Evolutionary conservation across 2,888 invertebrate genomes (phyloP), one percentile per base, ranked within the genome.

Genomic region (Synanthedon vespiformis): DNA sequence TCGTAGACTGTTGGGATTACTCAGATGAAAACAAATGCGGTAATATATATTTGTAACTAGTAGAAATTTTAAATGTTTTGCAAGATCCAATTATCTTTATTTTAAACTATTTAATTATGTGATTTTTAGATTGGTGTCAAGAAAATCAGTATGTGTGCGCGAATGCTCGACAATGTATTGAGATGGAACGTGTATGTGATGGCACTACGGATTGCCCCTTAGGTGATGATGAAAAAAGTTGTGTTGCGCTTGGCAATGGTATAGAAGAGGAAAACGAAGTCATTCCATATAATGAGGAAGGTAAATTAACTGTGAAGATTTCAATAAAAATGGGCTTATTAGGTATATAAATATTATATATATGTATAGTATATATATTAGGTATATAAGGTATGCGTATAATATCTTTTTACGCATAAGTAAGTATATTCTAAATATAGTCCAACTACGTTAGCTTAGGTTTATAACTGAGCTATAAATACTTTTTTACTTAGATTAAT

Each of bases 1-100:
- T 92, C 27, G 90, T 93, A 1, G 94, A 94, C 66, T 94, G 94
- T 65, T 92, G 92, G 91, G 94, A 94, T 70, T 93, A 90, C 68
- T 91, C 93, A 0, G 94, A 94, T 71, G 94, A 94, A 77, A 90
- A 90, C 63, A 88, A 91, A 60, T 94, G 94, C 71, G 93, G 93
- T 93, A 87, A 77, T 49, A 34, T 22, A 16, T 16, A 16, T 1
- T 5, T 22, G 27, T 10, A 49, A 18, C 5, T 49, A 6, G 34
- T 34, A 6, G 16, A 22, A 1, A 34, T 10, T 34, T 51, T 54
- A 14, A 49, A 40, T 27, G 14, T 14, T 49, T 13, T 16, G n/a
- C n/a, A n/a, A n/a, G n/a, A 49, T 49, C 11, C 11, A 49, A 10
- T 11, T 18, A 49, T 49, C 22, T 16, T 18, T 49, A 16, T 12